Conservation (phyloP, 2,888 invertebrate species). For the Euclidia mi region DNA sequence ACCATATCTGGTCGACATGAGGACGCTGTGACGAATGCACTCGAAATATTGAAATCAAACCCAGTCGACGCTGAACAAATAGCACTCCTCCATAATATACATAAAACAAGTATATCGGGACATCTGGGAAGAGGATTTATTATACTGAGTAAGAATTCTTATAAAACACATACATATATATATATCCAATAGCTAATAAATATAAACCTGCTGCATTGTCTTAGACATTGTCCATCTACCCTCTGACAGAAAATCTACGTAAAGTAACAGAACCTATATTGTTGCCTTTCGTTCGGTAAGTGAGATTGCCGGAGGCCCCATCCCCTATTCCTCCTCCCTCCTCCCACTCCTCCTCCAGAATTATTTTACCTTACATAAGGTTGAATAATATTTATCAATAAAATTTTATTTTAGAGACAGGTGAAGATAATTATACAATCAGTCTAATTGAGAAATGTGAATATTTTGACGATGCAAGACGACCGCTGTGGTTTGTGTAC, state of each 20-base stretch:
- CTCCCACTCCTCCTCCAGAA: too few species aligned
- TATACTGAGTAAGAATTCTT: conserved; percentile 63
- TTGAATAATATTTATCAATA: too few species aligned
- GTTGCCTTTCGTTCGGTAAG: too few species aligned
- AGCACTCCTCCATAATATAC: conserved; percentile 70
- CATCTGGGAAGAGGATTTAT: conserved; percentile 72
- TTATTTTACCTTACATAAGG: too few species aligned
- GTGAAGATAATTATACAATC: background rate
- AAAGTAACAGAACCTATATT: too few species aligned
- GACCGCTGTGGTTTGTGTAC: background rate
- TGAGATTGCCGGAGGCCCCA: too few species aligned
- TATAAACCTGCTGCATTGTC: too few species aligned
- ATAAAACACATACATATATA: too few species aligned
- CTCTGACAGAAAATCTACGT: too few species aligned
- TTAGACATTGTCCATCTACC: too few species aligned
- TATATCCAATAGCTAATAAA: too few species aligned
- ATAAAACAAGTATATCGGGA: conserved; percentile 61
- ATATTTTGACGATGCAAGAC: conserved; percentile 4
- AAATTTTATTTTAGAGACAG: background rate
- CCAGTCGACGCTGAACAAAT: conserved; percentile 71
- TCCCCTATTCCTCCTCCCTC: too few species aligned
- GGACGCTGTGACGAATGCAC: conserved; percentile 57
- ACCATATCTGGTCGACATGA: conserved; percentile 70
- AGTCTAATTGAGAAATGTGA: conserved; percentile 4
- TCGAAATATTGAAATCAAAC: conserved; percentile 63